A percentile compares a stretch with the other conserved stretches of the same genome.
Conservation (phyloP, 2,113 vertebrate genomes). For the Myiozetetes cayanensis region DNA sequence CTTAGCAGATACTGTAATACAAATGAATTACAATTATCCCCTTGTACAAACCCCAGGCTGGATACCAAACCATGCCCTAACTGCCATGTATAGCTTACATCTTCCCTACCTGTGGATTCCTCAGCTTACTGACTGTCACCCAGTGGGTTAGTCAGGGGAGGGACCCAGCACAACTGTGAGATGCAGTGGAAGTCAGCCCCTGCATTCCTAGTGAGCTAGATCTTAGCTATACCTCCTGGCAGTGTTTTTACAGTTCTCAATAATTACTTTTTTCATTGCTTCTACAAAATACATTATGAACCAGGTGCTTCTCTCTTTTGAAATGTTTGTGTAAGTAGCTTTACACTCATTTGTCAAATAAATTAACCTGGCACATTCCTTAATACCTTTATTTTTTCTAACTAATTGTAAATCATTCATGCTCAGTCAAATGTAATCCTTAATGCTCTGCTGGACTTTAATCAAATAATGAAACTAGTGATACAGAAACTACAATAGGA, state of each 20-base stretch:
- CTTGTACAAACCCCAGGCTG: neutral
- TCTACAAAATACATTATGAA: neutral
- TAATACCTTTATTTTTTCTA: slow-evolving; percentile 43
- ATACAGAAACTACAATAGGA: slow-evolving; percentile 32
- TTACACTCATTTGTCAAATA: slow-evolving; percentile 32
- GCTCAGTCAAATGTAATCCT: slow-evolving; percentile 39
- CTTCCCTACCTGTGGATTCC: neutral
- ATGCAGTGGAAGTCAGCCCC: neutral
- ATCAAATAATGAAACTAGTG: slow-evolving; percentile 41
- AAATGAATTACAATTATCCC: neutral
- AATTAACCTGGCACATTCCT: slow-evolving; percentile 11
- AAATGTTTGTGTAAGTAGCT: neutral
- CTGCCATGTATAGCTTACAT: neutral
- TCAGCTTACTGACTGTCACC: neutral
- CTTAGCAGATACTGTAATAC: neutral
- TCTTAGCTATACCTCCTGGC: neutral
- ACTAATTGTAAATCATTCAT: slow-evolving; percentile 42
- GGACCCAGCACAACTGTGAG: neutral
- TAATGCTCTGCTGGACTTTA: slow-evolving; percentile 31
- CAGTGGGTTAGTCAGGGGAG: fast-evolving
- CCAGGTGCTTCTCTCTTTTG: neutral
- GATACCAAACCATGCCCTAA: neutral
- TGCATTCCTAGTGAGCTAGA: neutral
- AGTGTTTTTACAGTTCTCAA: neutral
- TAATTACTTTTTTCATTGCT: neutral